phyloP scores from a whole-genome alignment of 2,113 vertebrate genomes.

The Siphamia tubifer region DNA sequence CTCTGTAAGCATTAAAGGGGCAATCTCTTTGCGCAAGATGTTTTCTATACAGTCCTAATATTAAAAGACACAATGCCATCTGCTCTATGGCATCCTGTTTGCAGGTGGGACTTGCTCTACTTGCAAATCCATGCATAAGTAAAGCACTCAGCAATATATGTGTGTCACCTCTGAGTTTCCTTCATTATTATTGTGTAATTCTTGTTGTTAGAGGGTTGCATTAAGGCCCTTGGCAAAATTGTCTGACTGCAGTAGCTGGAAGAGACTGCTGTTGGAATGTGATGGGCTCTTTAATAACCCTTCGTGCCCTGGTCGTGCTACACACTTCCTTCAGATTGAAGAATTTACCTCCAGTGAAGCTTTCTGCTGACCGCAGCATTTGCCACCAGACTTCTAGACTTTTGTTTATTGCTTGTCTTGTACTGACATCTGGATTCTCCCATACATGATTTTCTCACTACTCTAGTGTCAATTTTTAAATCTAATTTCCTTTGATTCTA shows the following conservation, averaged over 20 bases:
- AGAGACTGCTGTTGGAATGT: constrained; percentile 6
- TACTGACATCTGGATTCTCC: neutral
- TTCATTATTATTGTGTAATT: constrained; percentile 7
- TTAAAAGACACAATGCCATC: neutral
- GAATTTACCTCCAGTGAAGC: constrained; percentile 3
- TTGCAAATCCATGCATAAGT: neutral
- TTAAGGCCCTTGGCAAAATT: neutral
- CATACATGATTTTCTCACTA: neutral
- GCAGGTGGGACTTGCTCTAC: neutral
- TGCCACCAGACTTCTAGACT: neutral
- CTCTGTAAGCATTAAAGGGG: neutral
- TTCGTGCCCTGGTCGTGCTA: neutral
- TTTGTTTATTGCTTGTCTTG: neutral
- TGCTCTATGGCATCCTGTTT: neutral
- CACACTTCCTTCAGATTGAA: constrained; percentile 29
- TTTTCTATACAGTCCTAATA: neutral
- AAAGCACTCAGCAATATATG: neutral
- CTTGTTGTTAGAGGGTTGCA: constrained; percentile 9
- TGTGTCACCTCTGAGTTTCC: neutral
- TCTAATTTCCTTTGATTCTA: neutral
- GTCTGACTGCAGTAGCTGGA: constrained; percentile 20
- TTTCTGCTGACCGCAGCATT: constrained; percentile 38
- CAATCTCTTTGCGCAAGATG: neutral
- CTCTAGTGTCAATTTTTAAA: neutral
- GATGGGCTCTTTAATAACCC: constrained; percentile 46